phyloP scores from a whole-genome alignment of 2,888 invertebrate species.

The Spialia ferax region DNA sequence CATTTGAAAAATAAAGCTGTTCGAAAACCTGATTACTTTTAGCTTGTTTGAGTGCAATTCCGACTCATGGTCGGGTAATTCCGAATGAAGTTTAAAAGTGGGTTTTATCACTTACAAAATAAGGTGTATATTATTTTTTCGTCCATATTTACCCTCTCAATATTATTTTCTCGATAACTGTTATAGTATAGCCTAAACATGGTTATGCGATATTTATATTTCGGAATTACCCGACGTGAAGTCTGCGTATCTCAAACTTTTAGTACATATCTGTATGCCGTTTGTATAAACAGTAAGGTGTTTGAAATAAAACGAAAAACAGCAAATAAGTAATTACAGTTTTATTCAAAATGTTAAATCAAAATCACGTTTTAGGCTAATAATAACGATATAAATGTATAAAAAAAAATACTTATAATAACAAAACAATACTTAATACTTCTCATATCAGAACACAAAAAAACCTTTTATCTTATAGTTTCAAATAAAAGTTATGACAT shows the following conservation, averaged over 20 bases:
- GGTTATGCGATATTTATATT: slow-evolving; percentile 3
- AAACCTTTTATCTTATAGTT: too few species aligned
- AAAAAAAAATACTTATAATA: neutral
- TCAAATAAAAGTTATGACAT: too few species aligned
- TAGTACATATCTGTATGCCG: slow-evolving; percentile 1
- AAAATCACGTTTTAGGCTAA: neutral
- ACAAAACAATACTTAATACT: too few species aligned
- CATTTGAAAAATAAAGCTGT: slow-evolving; percentile 9
- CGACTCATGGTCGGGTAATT: slow-evolving; percentile 11
- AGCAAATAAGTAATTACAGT: slow-evolving; percentile 9
- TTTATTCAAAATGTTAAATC: slow-evolving; percentile 22
- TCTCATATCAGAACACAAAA: too few species aligned
- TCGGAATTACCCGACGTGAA: slow-evolving; percentile 11
- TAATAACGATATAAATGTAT: slow-evolving; percentile 1
- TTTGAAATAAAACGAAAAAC: slow-evolving; percentile 1
- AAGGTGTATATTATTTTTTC: slow-evolving; percentile 12
- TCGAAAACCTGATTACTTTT: slow-evolving; percentile 6
- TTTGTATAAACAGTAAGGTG: neutral
- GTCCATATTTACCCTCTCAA: slow-evolving; percentile 9
- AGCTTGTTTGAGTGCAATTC: slow-evolving; percentile 10
- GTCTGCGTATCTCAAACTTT: slow-evolving; percentile 9
- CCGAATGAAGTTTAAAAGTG: slow-evolving; percentile 11
- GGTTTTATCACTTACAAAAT: slow-evolving; percentile 1
- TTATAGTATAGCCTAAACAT: slow-evolving; percentile 10
- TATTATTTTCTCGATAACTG: neutral